Conservation (phyloP, 1,140 invertebrate species). For the Idris sp. region DNA sequence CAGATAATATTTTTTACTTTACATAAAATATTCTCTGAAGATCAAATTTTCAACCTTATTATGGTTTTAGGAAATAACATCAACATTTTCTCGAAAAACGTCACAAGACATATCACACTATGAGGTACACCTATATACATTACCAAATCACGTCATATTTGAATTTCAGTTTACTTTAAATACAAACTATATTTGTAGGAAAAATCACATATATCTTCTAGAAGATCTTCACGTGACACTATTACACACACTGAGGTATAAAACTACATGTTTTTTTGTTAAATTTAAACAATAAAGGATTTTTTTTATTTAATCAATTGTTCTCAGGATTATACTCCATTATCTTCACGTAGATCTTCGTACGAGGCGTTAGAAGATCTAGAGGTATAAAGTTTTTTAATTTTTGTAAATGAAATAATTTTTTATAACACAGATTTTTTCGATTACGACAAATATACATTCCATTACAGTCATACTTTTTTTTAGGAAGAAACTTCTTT, state of each 20-base stretch:
- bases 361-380: slow-evolving; percentile 25
- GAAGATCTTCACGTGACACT: slow-evolving; percentile 37
- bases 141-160: too few relatives aligned
- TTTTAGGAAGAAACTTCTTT: slow-evolving; percentile 34
- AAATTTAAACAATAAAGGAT: not conserved
- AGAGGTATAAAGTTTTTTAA: slow-evolving; percentile 24
- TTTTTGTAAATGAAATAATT: too few relatives aligned
- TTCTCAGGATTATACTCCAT: slow-evolving; percentile 32
- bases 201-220: slow-evolving; percentile 23
- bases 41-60: slow-evolving; percentile 3
- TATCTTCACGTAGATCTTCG: slow-evolving; percentile 47
- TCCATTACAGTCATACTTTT: too few relatives aligned
- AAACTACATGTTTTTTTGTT: slow-evolving; percentile 3
- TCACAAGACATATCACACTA: slow-evolving; percentile 32
- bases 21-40: too few relatives aligned
- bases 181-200: slow-evolving; percentile 31
- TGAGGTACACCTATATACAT: slow-evolving; percentile 20
- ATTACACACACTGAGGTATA: slow-evolving; percentile 41
- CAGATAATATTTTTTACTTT: too few relatives aligned
- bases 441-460: too few relatives aligned
- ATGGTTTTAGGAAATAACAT: slow-evolving; percentile 25
- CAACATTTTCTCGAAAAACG: slow-evolving; percentile 24
- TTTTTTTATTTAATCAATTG: slow-evolving; percentile 1
- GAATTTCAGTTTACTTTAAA: too few relatives aligned
- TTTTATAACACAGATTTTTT: too few relatives aligned